A percentile compares a stretch with the other conserved stretches of the same genome.
phyloP scores from a whole-genome alignment of 2,113 vertebrate genomes.

The Rhegmatorhina hoffmannsi region DNA sequence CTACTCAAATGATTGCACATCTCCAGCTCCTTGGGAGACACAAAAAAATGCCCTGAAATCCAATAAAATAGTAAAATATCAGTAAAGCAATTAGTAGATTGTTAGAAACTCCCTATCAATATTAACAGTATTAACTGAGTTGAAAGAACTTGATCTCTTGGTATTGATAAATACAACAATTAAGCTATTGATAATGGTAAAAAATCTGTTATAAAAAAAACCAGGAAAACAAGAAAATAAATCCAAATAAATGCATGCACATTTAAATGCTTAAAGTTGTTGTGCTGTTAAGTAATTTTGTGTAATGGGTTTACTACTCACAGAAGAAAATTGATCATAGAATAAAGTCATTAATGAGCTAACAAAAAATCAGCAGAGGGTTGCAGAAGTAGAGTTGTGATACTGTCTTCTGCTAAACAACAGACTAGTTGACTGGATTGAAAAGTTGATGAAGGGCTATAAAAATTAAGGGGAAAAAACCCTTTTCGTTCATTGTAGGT shows the following conservation, averaged over 20 bases:
- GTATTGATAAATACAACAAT: neutral
- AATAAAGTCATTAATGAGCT: slow-evolving; percentile 9
- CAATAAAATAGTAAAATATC: neutral
- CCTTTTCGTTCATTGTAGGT: neutral
- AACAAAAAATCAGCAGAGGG: slow-evolving; percentile 1
- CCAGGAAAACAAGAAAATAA: slow-evolving; percentile 20
- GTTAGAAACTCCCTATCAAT: slow-evolving; percentile 6
- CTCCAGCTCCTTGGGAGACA: neutral
- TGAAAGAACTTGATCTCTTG: neutral
- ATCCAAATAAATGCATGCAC: neutral
- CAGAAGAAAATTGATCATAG: neutral
- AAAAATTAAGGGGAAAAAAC: neutral
- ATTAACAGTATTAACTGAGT: neutral
- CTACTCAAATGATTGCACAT: neutral
- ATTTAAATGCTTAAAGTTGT: neutral
- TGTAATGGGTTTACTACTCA: neutral
- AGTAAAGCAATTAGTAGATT: slow-evolving; percentile 9
- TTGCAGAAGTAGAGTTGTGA: neutral
- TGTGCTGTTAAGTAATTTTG: neutral
- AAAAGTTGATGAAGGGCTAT: neutral
- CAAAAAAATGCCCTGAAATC: neutral
- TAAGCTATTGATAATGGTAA: slow-evolving; percentile 5
- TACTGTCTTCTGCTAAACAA: slow-evolving; percentile 2
- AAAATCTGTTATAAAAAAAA: neutral
- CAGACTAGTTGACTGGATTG: neutral